These are phyloP conservation scores for Podarcis muralis DNA, from an alignment of 2,113 vertebrate genomes.

Conservation along the genomic window DNA sequence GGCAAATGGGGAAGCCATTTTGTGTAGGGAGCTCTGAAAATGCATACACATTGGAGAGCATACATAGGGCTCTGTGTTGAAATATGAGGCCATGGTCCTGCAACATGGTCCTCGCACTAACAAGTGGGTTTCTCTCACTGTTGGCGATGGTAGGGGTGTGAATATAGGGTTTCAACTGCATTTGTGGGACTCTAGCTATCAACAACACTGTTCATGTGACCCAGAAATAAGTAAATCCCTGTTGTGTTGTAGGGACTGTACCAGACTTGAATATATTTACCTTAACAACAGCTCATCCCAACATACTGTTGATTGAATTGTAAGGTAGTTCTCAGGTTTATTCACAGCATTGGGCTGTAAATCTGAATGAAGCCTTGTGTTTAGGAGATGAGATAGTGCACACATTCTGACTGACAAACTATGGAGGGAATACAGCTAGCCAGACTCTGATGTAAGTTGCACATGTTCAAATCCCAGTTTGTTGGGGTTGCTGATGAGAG, in stretches of 20 bases:
- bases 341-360: not conserved
- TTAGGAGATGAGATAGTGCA: not conserved
- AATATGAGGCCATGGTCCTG: not conserved
- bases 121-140: not conserved
- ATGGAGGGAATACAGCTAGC: fast-evolving
- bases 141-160: not conserved
- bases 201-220: not conserved
- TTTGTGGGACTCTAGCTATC: not conserved
- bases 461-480: slow-evolving; percentile 47
- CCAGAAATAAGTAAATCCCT: not conserved
- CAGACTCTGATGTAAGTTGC: slow-evolving; percentile 54
- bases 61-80: not conserved
- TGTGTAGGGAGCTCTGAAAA: not conserved
- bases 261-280: not conserved
- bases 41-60: not conserved
- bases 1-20: fast-evolving
- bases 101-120: not conserved
- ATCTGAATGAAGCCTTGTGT: fast-evolving
- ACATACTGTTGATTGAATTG: not conserved
- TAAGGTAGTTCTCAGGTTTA: too few relatives aligned
- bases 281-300: not conserved
- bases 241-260: not conserved
- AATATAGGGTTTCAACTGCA: not conserved
- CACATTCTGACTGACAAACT: slow-evolving; percentile 7
- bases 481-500: slow-evolving; percentile 9